Percentiles rank a stretch among this genome's conserved stretches.
Evolutionary conservation across 2,113 vertebrate genomes (phyloP).

Genomic region (Cromileptes altivelis): DNA sequence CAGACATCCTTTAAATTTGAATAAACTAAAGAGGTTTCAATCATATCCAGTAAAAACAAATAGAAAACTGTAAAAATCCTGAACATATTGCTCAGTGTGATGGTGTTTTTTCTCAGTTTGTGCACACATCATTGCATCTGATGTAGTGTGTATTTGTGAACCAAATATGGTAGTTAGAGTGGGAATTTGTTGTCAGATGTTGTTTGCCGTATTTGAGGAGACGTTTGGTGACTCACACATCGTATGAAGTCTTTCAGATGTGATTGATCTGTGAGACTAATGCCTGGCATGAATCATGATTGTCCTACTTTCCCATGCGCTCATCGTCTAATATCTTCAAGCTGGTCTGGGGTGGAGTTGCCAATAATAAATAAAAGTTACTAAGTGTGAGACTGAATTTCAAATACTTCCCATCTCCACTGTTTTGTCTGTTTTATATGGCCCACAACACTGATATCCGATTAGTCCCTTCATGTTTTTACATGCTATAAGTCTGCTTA

Average conservation of each 20-base stretch:
- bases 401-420: constrained; percentile 34
- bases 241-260: constrained; percentile 29
- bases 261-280: constrained; percentile 58
- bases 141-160: not conserved
- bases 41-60: not conserved
- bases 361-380: constrained; percentile 49
- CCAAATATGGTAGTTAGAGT: not conserved
- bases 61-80: not conserved
- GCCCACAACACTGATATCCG: not conserved
- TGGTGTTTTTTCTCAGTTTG: not conserved
- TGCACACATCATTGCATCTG: not conserved
- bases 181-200: constrained; percentile 3
- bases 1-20: not conserved
- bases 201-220: constrained; percentile 22
- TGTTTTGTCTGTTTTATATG: constrained; percentile 30
- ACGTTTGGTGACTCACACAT: constrained; percentile 41
- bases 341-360: constrained; percentile 71
- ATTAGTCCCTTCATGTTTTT: constrained; percentile 1
- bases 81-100: not conserved
- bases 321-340: constrained; percentile 71
- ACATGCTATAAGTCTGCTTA: not conserved
- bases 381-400: constrained; percentile 39
- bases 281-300: constrained; percentile 61
- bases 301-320: constrained; percentile 63
- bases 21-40: not conserved